Evolutionary conservation across 2,797 vertebrate genomes (phyloP), one percentile per base, ranked within the genome.

Genomic region (Micromesistius poutassou): DNA sequence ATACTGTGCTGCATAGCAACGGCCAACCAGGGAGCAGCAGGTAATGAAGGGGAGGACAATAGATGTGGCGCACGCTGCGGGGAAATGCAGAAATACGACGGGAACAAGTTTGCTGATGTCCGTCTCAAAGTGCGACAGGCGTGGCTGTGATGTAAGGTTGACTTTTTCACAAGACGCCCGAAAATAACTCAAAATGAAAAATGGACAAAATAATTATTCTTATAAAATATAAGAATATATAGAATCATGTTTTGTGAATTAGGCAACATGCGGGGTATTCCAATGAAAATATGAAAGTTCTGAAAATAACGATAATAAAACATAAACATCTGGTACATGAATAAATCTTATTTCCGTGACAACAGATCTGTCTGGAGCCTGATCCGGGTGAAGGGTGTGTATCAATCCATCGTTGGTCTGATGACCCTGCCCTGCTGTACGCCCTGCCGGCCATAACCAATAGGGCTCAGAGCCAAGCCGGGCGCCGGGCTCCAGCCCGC

Each of bases 1-100:
- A 79, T 76, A 71, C 78, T 33, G 84, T 81, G 82, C 83, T 88
- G 71, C 83, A 88, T 82, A 89, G 84, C 84, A 92, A 94, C 87
- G 81, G 78, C 78, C 84, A 91, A 93, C 87, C 82, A 77, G 40
- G 83, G 78, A 10, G 80, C 85, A 77, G 86, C 33, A 28, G 36
- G 30, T 46, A 30, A 68, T 30, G 50, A 78, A 75, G 75, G 78
- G 30, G 62, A 68, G 62, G 25, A 68, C 10, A 68, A 68, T 68
- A 12, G 62, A 68, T 28, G 62, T 68, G 62, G 62, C 25, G 62
- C 12, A 28, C 25, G 62, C 28, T 12, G 62, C 62, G 2, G 8
- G 22, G 25, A 68, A 28, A 68, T 68, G 62, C n/a, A 68, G 62
- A 28, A 68, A 68, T 55, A 55, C 1, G 22, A 22, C 3, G 55